A percentile compares a stretch with the other conserved stretches of the same genome.
phyloP scores from a whole-genome alignment of 2,797 vertebrate genomes.

The Nasua narica region DNA sequence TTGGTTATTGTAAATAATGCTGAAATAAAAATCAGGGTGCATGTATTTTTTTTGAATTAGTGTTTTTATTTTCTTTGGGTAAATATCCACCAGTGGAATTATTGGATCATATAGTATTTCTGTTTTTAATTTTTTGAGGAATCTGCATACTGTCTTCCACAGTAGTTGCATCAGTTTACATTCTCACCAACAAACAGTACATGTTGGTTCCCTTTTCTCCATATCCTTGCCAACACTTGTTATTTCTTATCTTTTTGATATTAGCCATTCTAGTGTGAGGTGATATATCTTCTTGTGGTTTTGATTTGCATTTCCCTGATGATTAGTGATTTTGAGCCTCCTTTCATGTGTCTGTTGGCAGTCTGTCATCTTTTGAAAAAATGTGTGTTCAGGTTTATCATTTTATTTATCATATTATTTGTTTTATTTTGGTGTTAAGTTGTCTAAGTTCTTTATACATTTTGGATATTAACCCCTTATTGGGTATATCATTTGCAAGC shows the following conservation, averaged over 20 bases:
- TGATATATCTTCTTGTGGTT: neutral
- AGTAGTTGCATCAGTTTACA: neutral
- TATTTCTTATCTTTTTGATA: neutral
- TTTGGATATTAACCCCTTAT: neutral
- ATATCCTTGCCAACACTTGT: neutral
- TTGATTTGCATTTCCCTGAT: neutral
- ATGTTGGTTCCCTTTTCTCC: neutral
- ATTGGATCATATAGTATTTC: neutral
- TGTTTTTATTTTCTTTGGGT: neutral
- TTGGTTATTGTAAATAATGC: neutral
- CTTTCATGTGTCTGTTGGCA: neutral
- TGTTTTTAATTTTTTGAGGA: neutral
- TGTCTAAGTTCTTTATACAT: neutral
- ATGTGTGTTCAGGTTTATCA: neutral
- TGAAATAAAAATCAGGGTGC: neutral
- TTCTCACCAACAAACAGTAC: neutral
- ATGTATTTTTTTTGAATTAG: neutral
- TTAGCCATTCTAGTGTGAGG: neutral
- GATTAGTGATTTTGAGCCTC: neutral
- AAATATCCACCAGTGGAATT: neutral
- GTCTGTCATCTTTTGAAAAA: neutral
- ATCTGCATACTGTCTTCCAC: neutral
- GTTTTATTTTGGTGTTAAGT: neutral
- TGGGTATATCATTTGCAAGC: neutral
- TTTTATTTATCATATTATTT: neutral